These are phyloP conservation scores for Coturnix japonica DNA, from an alignment of 2,113 vertebrate species.

Conservation along the genomic window DNA sequence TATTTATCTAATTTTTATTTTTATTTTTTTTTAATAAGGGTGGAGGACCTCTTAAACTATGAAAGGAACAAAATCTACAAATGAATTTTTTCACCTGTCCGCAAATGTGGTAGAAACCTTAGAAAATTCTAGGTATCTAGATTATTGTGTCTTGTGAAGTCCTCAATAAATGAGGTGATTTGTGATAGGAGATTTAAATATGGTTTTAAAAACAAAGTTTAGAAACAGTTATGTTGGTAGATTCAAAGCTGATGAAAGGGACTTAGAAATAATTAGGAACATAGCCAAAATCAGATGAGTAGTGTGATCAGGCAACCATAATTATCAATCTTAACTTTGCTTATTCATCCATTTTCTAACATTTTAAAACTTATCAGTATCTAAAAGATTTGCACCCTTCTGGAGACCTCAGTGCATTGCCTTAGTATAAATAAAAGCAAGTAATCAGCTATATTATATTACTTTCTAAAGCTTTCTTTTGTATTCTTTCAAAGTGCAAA, in stretches of 20 bases:
- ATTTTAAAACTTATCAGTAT: background rate
- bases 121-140: background rate
- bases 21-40: background rate
- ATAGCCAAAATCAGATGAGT: background rate
- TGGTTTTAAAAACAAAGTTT: background rate
- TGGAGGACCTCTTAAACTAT: background rate
- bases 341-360: background rate
- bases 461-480: background rate
- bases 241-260: background rate
- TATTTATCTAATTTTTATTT: background rate
- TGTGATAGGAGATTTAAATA: background rate
- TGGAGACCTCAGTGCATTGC: background rate
- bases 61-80: accelerated
- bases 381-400: background rate
- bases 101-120: background rate
- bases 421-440: background rate
- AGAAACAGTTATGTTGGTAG: background rate
- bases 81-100: background rate
- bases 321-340: background rate
- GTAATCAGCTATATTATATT: background rate
- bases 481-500: background rate
- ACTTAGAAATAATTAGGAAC: background rate
- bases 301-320: background rate
- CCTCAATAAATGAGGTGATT: background rate
- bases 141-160: background rate